Conservation (phyloP, 2,113 vertebrate genomes). For the Lathamus discolor region DNA sequence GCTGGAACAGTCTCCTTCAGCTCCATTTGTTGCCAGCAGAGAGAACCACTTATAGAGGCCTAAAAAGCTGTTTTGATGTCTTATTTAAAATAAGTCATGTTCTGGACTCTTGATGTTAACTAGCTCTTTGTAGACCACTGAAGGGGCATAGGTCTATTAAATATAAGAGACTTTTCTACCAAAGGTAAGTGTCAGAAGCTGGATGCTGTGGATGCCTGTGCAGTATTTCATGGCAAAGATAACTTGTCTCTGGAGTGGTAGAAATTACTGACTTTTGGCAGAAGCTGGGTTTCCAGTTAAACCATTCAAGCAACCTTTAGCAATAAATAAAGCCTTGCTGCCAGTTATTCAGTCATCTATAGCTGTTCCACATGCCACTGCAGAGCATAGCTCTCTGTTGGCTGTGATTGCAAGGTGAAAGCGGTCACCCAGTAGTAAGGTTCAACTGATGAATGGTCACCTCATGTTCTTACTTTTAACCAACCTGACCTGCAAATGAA, state of each 20-base stretch:
- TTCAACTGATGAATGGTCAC: not conserved
- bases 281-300: not conserved
- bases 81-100: not conserved
- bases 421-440: not conserved
- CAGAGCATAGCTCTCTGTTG: not conserved
- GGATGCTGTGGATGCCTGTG: not conserved
- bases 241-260: not conserved
- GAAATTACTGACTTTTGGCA: not conserved
- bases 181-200: not conserved
- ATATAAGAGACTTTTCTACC: not conserved
- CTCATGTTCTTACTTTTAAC: not conserved
- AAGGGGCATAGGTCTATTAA: not conserved
- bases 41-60: not conserved
- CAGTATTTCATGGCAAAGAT: not conserved
- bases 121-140: not conserved
- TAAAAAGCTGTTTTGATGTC: not conserved
- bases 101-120: not conserved
- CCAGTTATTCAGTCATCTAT: not conserved
- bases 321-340: not conserved
- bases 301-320: not conserved
- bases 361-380: accelerated
- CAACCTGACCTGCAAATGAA: not conserved
- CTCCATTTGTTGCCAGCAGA: not conserved
- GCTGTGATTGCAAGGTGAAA: accelerated
- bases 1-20: not conserved